phyloP scores from a whole-genome alignment of 2,888 invertebrate species.

The Trichogramma evanescens region DNA sequence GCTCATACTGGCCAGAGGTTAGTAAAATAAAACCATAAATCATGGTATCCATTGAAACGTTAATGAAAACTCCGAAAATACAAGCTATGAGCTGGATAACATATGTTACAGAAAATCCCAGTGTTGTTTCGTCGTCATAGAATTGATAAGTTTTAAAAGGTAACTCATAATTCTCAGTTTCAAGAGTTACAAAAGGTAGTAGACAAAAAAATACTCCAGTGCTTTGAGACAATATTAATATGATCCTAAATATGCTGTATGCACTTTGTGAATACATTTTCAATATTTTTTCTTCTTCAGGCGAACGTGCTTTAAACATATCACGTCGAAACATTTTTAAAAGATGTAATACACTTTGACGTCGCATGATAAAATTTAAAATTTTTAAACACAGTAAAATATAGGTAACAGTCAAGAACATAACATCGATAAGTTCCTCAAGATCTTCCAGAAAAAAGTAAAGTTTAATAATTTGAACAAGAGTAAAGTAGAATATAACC shows the following conservation, averaged over 20 bases:
- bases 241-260: neutral
- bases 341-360: neutral
- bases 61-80: constrained; percentile 9
- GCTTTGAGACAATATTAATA: constrained; percentile 2
- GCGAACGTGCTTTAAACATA: neutral
- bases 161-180: neutral
- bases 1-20: constrained; percentile 10
- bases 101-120: constrained; percentile 2
- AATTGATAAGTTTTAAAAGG: constrained; percentile 14
- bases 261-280: neutral
- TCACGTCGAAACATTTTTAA: neutral
- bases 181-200: constrained; percentile 5
- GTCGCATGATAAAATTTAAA: constrained; percentile 1
- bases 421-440: constrained; percentile 8
- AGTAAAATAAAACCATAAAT: constrained; percentile 16
- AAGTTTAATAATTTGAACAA: constrained; percentile 2
- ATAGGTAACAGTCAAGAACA: constrained; percentile 14
- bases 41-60: constrained; percentile 16
- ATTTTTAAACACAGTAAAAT: constrained; percentile 8
- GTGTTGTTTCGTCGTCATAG: constrained; percentile 8
- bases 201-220: constrained; percentile 2
- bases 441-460: neutral
- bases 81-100: constrained; percentile 2
- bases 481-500: constrained; percentile 9
- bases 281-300: constrained; percentile 9